These are phyloP conservation scores for Neuroterus valhalla DNA, from an alignment of 1,140 invertebrate species.

Conservation along the genomic window DNA sequence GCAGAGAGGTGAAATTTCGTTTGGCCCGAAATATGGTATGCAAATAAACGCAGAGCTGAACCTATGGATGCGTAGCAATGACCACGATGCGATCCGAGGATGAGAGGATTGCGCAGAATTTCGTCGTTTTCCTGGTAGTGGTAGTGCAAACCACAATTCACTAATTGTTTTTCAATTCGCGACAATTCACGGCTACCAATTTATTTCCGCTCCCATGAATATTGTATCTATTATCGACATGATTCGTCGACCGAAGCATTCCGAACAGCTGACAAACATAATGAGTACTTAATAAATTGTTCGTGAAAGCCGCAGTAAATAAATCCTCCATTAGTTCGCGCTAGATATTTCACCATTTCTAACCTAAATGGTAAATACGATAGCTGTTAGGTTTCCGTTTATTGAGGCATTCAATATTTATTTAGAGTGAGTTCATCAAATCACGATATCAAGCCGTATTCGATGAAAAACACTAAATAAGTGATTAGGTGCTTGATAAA, in stretches of 20 bases:
- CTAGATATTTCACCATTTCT: neutral
- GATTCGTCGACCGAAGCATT: neutral
- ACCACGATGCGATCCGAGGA: conserved; percentile 11
- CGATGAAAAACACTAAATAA: too few relatives aligned
- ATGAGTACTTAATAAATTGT: neutral
- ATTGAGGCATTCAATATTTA: too few relatives aligned
- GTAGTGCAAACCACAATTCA: conserved; percentile 58
- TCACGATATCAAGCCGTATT: too few relatives aligned
- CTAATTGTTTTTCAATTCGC: conserved; percentile 71
- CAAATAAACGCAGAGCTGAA: conserved; percentile 37
- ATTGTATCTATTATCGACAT: neutral
- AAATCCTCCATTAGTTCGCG: neutral
- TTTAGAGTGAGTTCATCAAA: too few relatives aligned
- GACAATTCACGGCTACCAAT: conserved; percentile 51
- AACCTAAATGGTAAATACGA: too few relatives aligned
- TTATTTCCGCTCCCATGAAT: conserved; percentile 34
- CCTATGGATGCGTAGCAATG: neutral
- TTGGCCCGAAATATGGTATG: conserved; percentile 16
- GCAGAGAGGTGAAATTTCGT: neutral
- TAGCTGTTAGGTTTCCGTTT: too few relatives aligned
- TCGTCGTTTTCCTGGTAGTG: conserved; percentile 17
- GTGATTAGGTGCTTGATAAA: too few relatives aligned
- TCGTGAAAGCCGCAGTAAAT: neutral
- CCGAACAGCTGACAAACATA: conserved; percentile 11
- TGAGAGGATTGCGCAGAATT: conserved; percentile 22